Evolutionary conservation across 2,797 vertebrate genomes (phyloP).

Genomic region (Peromyscus melanophrys): DNA sequence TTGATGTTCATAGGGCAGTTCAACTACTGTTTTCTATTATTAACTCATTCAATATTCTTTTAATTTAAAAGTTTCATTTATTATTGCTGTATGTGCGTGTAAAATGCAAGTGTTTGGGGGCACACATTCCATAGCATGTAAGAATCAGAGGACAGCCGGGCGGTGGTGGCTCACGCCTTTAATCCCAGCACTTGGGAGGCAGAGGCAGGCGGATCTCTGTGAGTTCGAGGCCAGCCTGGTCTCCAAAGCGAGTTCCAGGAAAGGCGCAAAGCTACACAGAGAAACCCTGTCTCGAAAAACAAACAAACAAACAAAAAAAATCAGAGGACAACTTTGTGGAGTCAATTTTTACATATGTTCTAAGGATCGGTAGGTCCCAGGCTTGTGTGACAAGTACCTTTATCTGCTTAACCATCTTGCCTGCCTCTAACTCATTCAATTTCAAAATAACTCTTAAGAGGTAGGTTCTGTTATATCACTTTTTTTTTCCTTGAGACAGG

Average conservation of each 20-base stretch:
- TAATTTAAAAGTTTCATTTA: not conserved
- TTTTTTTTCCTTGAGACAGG: no score
- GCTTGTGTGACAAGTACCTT: not conserved
- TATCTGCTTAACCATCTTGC: not conserved
- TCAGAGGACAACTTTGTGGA: not conserved
- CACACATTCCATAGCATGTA: not conserved
- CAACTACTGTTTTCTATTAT: not conserved
- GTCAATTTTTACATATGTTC: not conserved
- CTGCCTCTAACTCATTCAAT: slow-evolving; percentile 4
- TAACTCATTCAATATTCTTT: not conserved
- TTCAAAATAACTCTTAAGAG: slow-evolving; percentile 34
- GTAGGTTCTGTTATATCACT: not conserved
- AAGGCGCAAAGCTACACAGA: no score
- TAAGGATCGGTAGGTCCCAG: not conserved
- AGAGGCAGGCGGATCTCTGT: no score
- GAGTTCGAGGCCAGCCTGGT: no score
- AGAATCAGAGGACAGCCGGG: not conserved
- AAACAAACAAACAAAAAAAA: no score
- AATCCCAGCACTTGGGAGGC: no score
- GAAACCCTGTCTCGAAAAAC: no score
- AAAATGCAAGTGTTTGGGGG: not conserved
- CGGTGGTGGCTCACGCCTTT: no score
- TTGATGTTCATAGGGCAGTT: not conserved
- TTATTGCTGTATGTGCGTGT: not conserved
- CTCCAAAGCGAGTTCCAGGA: no score